Evolutionary conservation across 2,113 vertebrate species (phyloP).

Genomic region (Piliocolobus tephrosceles): DNA sequence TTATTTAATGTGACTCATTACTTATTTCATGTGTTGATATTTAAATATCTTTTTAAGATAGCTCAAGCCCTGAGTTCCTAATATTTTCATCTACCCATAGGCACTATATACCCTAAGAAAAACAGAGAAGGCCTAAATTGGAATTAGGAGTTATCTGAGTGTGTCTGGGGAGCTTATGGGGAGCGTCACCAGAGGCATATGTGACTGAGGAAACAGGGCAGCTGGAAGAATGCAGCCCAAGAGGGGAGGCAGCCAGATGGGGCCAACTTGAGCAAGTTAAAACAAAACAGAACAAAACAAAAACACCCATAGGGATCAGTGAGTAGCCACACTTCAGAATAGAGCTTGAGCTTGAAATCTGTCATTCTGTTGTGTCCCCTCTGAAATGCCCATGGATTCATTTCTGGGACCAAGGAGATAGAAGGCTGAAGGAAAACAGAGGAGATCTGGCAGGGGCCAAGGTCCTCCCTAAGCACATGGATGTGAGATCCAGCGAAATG

Average conservation of each 20-base stretch:
- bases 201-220: neutral
- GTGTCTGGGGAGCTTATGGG: neutral
- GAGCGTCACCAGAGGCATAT: neutral
- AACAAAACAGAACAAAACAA: no score
- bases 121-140: neutral
- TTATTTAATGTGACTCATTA: neutral
- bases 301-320: rapidly evolving
- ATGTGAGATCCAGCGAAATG: neutral
- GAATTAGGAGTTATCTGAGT: neutral
- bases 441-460: neutral
- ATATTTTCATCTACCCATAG: neutral
- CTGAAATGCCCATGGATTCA: neutral
- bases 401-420: neutral
- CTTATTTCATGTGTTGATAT: neutral
- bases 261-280: neutral
- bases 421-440: neutral
- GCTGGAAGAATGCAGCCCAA: neutral
- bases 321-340: neutral
- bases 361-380: neutral
- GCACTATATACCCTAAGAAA: neutral
- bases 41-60: neutral
- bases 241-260: neutral
- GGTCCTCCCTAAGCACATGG: neutral
- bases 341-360: neutral
- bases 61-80: neutral